phyloP scores from a whole-genome alignment of 2,113 vertebrate genomes.

The Chunga burmeisteri region DNA sequence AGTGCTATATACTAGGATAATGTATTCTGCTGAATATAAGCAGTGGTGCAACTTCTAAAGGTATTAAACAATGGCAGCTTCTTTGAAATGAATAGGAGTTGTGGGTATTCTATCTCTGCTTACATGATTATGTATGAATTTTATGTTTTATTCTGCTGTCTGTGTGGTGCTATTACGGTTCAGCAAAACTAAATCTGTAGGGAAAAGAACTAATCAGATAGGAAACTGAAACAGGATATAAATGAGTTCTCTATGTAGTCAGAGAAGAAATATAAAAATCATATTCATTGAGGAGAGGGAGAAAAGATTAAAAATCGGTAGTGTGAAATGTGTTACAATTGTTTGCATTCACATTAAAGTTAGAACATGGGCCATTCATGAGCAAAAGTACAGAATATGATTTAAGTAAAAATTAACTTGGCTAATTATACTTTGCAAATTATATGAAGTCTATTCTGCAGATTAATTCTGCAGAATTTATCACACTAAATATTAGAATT shows the following conservation, averaged over 20 bases:
- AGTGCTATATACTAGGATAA: neutral
- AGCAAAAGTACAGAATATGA: neutral
- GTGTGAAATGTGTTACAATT: conserved; percentile 27
- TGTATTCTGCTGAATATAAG: conserved; percentile 43
- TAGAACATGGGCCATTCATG: neutral
- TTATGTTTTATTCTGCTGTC: conserved; percentile 40
- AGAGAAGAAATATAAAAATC: conserved; percentile 43
- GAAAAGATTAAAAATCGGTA: conserved; percentile 51
- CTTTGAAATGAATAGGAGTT: conserved; percentile 51
- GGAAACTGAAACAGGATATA: conserved; percentile 37
- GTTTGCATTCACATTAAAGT: conserved; percentile 30
- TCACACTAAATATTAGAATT: neutral
- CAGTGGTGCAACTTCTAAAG: conserved; percentile 6
- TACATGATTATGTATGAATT: conserved; percentile 50
- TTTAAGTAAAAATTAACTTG: conserved; percentile 25
- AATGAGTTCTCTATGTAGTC: conserved; percentile 22
- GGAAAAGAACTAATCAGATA: conserved; percentile 55
- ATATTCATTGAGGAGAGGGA: conserved; percentile 11
- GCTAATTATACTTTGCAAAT: conserved; percentile 32
- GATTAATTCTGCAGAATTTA: conserved; percentile 43
- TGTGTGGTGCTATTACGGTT: conserved; percentile 16
- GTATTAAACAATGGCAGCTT: conserved; percentile 22
- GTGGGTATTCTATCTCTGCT: conserved; percentile 33
- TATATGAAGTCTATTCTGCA: neutral
- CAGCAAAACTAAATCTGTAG: conserved; percentile 34